Conservation (phyloP, 1,140 invertebrate species). For the Drosophila azteca region DNA sequence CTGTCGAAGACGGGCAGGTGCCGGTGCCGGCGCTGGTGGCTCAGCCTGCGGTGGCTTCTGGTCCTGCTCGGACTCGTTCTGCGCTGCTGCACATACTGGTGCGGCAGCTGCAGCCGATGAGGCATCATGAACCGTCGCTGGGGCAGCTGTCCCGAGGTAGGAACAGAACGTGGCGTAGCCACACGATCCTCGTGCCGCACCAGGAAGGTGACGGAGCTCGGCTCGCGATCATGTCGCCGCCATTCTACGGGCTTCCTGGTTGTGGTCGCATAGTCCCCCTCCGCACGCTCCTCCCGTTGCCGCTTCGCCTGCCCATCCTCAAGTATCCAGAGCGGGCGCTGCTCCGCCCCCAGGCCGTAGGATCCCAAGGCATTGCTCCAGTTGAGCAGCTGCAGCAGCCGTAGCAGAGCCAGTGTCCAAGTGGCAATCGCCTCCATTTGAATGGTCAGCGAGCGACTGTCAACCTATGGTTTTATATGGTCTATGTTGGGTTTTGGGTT, state of each 20-base stretch:
- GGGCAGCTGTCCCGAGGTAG: not conserved
- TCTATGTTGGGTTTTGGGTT: not conserved
- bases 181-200: conserved; percentile 22
- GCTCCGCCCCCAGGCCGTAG: conserved; percentile 40
- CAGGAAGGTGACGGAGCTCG: conserved; percentile 43
- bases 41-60: conserved; percentile 4
- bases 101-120: conserved; percentile 23
- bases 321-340: conserved; percentile 74
- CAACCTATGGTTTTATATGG: conserved; percentile 46
- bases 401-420: conserved; percentile 28
- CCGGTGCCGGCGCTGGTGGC: conserved; percentile 28
- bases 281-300: conserved; percentile 26
- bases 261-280: conserved; percentile 44
- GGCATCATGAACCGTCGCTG: conserved; percentile 43
- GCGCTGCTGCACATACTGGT: conserved; percentile 23
- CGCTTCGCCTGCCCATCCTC: conserved; percentile 62
- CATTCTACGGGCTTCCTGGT: conserved; percentile 10
- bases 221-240: conserved; percentile 2
- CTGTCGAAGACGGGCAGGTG: conserved; percentile 72
- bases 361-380: not conserved
- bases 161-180: conserved; percentile 1
- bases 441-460: conserved; percentile 11
- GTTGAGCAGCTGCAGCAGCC: conserved; percentile 5
- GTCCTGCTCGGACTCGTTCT: not conserved
- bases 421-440: conserved; percentile 43